Evolutionary conservation across 2,113 vertebrate genomes (phyloP).

Genomic region (crab-eating macaque (Macaca fascicularis)): T2T-MFA8v1.1 NC_088380.1:6753001-6753500

Average conservation of each 20-base stretch:
- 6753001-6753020: neutral
- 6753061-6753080: neutral
- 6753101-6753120: neutral
- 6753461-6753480: neutral
- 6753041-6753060: neutral
- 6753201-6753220: neutral
- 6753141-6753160: neutral
- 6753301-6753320: neutral
- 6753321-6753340: neutral
- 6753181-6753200: neutral
- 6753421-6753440: neutral
- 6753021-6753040: neutral
- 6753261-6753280: neutral
- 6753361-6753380: neutral
- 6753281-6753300: neutral
- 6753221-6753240: neutral
- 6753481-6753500: too few relatives aligned
- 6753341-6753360: neutral
- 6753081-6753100: neutral
- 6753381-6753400: neutral
- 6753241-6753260: neutral
- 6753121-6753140: neutral
- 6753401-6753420: neutral
- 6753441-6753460: neutral
- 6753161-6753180: neutral